Evolutionary conservation across 1,140 invertebrate genomes (phyloP), one percentile per base, ranked within the genome.

Genomic region (Lucilia sericata): DNA sequence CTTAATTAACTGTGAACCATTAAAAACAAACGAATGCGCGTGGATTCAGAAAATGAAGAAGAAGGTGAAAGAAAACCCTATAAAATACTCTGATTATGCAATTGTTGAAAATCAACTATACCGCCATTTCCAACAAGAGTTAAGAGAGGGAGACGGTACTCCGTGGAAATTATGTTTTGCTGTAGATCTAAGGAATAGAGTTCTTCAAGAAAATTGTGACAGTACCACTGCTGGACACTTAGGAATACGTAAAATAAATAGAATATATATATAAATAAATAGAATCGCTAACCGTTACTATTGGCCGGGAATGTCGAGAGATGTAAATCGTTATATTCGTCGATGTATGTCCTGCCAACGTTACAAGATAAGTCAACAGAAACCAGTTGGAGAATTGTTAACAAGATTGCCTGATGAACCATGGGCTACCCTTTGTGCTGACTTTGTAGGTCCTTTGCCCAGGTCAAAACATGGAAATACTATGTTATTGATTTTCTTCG

Each of bases 381-480:
- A 19, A 30, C 81, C 81, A 14, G 55, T 13, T 14, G 81, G 81
- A 19, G 17, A 60, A 60, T 70, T 82, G 81, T 55, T 25, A 14
- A 82, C 51, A 14, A 30, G 10, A 5, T 19, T 60, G 4, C 21
- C 47, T 19, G 55, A 21, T 10, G 51, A 82, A 25, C 81, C 81
- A 5, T 82, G 81, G 81, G 81, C 36, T 2, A 36, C 49, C 5
- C 47, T 82, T 10, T 36, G 82, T 36, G 51, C 60, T 8, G 25
- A 82, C 19, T 82, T 83, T n/a, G 82, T 83, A n/a, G 82, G 82
- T 47, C 82, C 82, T 8, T 42, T 83, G n/a, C 82, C 65, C 10
- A 60, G 65, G 7, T 74, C 82, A 2, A 74, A 47, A 36, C 30
- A 83, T 12, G 82, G 82, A 10, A 74, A 83, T 47, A 42, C 82